Conservation (phyloP, 2,888 invertebrate species). For the Argyra leucocephala region DNA sequence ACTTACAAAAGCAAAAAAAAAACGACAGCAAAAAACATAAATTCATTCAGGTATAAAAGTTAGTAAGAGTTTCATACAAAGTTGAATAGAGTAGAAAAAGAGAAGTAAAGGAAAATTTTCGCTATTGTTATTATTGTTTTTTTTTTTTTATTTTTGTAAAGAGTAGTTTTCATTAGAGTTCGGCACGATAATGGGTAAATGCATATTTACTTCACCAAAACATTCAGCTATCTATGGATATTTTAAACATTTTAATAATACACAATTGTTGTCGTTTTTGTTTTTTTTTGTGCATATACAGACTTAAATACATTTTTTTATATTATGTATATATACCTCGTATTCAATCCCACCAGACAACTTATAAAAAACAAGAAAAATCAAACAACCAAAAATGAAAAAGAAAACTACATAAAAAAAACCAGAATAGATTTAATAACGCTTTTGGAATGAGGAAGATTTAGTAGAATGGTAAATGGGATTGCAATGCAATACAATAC, state of each 20-base stretch:
- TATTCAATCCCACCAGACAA: neutral
- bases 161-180: neutral
- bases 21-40: neutral
- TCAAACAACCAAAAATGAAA: neutral
- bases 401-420: neutral
- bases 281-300: neutral
- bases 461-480: neutral
- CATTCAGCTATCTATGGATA: neutral
- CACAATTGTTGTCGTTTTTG: neutral
- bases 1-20: neutral
- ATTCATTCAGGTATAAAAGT: conserved; percentile 2
- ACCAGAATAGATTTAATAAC: neutral
- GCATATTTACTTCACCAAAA: neutral
- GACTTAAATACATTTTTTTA: no score
- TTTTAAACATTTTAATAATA: neutral
- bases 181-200: neutral
- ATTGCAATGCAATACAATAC: neutral
- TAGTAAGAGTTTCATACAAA: neutral
- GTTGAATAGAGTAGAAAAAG: neutral
- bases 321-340: no score
- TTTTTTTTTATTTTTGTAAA: neutral
- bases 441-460: neutral
- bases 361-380: neutral
- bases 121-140: neutral
- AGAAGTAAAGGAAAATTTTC: neutral